A percentile compares a stretch with the other conserved stretches of the same genome.
Conservation (phyloP, 2,113 vertebrate species). For the Chaetodon trifascialis region DNA sequence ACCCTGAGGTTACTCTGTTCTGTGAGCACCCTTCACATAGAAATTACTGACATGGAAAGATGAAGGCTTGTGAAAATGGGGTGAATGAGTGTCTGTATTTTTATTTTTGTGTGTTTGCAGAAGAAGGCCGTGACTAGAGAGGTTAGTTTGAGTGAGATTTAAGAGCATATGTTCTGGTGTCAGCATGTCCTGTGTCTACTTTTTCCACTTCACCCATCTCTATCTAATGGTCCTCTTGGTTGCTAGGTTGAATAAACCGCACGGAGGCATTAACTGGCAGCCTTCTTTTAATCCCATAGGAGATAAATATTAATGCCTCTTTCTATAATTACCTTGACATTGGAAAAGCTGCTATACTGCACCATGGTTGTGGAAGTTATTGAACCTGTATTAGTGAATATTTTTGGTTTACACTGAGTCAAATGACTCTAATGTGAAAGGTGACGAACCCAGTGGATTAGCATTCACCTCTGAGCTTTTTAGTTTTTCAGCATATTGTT, state of each 20-base stretch:
- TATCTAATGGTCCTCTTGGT: constrained; percentile 9
- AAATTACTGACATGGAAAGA: constrained; percentile 55
- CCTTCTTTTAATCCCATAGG: constrained; percentile 1
- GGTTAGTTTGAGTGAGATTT: constrained; percentile 51
- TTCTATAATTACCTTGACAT: background rate
- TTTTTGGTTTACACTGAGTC: background rate
- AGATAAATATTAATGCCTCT: constrained; percentile 31
- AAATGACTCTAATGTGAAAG: background rate
- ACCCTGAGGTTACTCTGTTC: constrained; percentile 70
- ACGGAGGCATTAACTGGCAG: constrained; percentile 16
- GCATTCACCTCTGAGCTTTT: background rate
- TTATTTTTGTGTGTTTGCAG: constrained; percentile 53
- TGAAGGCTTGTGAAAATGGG: constrained; percentile 45
- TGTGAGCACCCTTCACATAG: constrained; percentile 50
- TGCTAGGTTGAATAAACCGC: constrained; percentile 9
- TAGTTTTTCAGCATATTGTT: background rate
- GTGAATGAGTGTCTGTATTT: constrained; percentile 58
- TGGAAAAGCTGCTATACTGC: background rate
- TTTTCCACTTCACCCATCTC: constrained; percentile 14
- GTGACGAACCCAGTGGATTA: constrained; percentile 5
- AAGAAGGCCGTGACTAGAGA: constrained; percentile 38
- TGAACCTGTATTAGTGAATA: background rate
- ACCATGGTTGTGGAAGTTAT: background rate
- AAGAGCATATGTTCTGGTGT: constrained; percentile 31
- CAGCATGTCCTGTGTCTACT: constrained; percentile 19